Evolutionary conservation across 2,113 vertebrate genomes (phyloP), one percentile per base, ranked within the genome.

Genomic region (human): DNA sequence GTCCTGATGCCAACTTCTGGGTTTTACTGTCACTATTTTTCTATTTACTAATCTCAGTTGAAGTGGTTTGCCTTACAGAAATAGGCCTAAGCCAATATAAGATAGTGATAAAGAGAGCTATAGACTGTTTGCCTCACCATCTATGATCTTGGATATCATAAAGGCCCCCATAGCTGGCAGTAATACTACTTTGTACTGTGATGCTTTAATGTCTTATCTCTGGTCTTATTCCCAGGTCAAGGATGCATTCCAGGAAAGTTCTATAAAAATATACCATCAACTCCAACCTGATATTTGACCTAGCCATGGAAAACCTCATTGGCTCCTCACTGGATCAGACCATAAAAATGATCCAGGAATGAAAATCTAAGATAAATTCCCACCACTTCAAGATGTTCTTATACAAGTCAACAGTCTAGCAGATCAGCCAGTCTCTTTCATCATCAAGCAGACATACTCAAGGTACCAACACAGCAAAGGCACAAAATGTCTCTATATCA

Each of bases 181-280:
- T 43, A 40, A 27, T 57, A 85, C 27, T 64, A 25, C 7, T 94
- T 9, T 91, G 35, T 89, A n/a, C 89, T 78, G 8, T 82, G 38
- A 89, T 72, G 16, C 25, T 66, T 89, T 92, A 55, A 85, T 93
- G n/a, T 73, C 30, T 10, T 61, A 16, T 84, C 55, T 94, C 38
- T 93, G 32, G 10, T 96, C 87, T 95, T 95, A 78, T 66, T 97
- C 52, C 30, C 50, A 94, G 93, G 92, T 88, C 91, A 95, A 96
- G 50, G 25, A 72, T 90, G 32, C 40, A 79, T 50, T 88, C 43
- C 75, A 88, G 64, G 64, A 57, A 94, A 81, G 30, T 81, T 93
- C 70, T n/a, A 23, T 88, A 92, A 96, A 98, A 88, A 88, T 25
- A 16, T 8, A 3, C 72, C 30, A 82, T 48, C 72, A 94, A 27